Percentiles rank a stretch among this genome's conserved stretches.
phyloP scores from a whole-genome alignment of 1,140 invertebrate genomes.

The Frieseomelitta varia region DNA sequence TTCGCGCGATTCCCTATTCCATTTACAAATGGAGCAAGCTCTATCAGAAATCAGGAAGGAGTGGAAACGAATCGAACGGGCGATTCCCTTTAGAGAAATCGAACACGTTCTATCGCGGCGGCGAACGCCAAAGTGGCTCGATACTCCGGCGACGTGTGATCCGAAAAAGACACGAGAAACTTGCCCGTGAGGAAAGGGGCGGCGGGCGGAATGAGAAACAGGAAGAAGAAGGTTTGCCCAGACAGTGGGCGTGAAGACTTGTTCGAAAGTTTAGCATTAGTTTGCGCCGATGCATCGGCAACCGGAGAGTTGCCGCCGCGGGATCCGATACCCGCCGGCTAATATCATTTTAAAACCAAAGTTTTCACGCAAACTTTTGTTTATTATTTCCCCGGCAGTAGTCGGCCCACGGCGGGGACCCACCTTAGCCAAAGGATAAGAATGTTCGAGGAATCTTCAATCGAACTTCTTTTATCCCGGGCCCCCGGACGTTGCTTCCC shows the following conservation, averaged over 20 bases:
- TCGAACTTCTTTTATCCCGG: constrained; percentile 65
- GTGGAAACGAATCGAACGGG: neutral
- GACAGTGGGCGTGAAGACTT: constrained; percentile 62
- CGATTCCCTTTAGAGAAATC: neutral
- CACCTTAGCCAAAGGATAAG: neutral
- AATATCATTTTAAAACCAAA: constrained; percentile 80
- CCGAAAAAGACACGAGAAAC: constrained; percentile 8
- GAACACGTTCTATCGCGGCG: neutral
- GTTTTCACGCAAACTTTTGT: constrained; percentile 74
- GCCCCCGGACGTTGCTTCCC: constrained; percentile 3
- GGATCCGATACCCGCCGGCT: constrained; percentile 56
- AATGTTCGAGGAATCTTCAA: constrained; percentile 50
- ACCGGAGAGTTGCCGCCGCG: constrained; percentile 24
- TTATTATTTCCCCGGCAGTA: constrained; percentile 71
- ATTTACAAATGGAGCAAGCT: neutral
- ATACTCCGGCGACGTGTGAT: constrained; percentile 45
- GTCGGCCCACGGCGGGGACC: neutral
- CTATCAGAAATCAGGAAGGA: neutral
- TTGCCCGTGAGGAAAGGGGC: constrained; percentile 11
- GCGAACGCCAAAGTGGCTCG: constrained; percentile 20
- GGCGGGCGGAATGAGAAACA: constrained; percentile 25
- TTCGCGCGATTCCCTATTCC: neutral
- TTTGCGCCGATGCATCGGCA: constrained; percentile 67
- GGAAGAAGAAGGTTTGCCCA: constrained; percentile 34
- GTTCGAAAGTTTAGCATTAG: constrained; percentile 77